Base-by-base conservation (phyloP, 2,888 invertebrate genomes). In the Drosophila borealis region DNA sequence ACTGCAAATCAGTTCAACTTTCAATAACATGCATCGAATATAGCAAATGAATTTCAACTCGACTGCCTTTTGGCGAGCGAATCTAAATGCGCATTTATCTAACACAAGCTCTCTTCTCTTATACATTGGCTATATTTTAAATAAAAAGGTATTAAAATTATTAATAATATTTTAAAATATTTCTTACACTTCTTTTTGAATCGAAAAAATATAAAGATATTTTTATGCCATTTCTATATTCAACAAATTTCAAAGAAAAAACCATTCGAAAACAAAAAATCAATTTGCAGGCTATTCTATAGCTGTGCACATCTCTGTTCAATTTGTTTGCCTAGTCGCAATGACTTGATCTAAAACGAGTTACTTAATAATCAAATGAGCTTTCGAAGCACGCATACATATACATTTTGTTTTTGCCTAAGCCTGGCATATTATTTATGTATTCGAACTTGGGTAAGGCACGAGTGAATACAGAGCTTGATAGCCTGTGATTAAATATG, bases 11-110 rank as follows among this genome's bases (percentile, higher is more conserved):
- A 50, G n/a, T 36, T 60, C 36, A 53, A 29, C 29, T 53, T 53
- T 60, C 29, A 64, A 50, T 45, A 45, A 37, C 59, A 50, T 42
- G 50, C 17, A 44, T 41, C 34, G 25, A 17, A 37, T 13, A n/a
- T 37, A 50, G 17, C 50, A 60, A 54, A 60, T 36, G 19, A 9
- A 19, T 36, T 44, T 54, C 17, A 19, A 21, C 36, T 19, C 17
- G 19, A 57, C 13, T 17, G 29, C 9, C 39, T 33, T 29, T 14
- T 8, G 5, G n/a, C 8, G 14, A 17, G n/a, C 17, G 25, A 14
- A 17, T 9, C 37, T 37, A 10, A 21, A 10, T 36, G 55, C 25
- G 55, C 54, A 54, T 11, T 34, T 44, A 11, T 53, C 29, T 1
- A 3, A 11, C 21, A 1, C 13, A n/a, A 13, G n/a, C 14, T 13